Conservation (phyloP, 37 sponge, comb jelly and placozoan genomes). For the Amphimedon queenslandica region DNA sequence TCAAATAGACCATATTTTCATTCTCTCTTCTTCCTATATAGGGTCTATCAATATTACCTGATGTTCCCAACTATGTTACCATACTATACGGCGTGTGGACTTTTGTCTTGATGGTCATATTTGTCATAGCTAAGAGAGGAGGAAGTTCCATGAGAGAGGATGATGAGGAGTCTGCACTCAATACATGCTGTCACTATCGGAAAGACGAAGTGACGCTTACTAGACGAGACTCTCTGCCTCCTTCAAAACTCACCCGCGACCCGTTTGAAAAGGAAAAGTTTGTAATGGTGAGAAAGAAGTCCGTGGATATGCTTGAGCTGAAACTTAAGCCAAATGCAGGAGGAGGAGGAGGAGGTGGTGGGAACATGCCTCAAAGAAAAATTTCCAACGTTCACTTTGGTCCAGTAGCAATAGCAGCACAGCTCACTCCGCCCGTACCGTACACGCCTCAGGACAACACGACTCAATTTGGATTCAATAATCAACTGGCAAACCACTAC, state of each 20-base stretch:
- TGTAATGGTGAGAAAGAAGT: constrained; percentile 43
- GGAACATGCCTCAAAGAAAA: neutral
- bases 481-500: neutral
- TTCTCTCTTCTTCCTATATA: neutral
- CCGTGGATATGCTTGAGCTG: constrained; percentile 28
- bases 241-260: constrained; percentile 3
- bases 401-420: neutral
- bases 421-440: neutral
- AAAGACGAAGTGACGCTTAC: neutral
- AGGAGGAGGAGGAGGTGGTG: neutral
- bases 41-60: constrained; percentile 32
- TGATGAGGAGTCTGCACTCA: neutral
- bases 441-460: neutral
- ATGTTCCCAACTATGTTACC: constrained; percentile 9
- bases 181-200: neutral
- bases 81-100: constrained; percentile 42
- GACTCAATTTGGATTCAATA: neutral
- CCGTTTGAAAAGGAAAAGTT: constrained; percentile 45
- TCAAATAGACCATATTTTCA: too few relatives aligned
- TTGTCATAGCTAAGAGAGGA: constrained; percentile 10
- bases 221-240: neutral
- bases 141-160: neutral
- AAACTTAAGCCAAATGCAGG: neutral
- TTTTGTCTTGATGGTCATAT: constrained; percentile 5
- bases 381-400: constrained; percentile 8